Percentiles rank a stretch among this genome's conserved stretches.
Conservation (phyloP, 2,113 vertebrate species). For the Neomonachus schauinslandi region DNA sequence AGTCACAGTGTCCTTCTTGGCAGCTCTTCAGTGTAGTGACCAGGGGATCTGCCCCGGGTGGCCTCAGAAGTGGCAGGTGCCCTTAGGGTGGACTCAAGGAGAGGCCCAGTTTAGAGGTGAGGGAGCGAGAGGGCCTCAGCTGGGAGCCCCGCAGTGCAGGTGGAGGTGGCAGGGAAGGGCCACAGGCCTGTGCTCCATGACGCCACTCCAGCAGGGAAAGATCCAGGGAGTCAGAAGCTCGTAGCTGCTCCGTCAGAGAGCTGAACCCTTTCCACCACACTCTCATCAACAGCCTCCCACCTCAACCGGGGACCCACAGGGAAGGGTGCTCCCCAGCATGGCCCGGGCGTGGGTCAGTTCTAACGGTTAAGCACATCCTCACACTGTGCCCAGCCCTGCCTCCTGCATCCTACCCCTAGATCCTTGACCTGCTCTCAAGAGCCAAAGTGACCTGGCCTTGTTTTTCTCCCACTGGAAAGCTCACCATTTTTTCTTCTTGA, state of each 20-base stretch:
- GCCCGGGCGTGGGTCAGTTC: not conserved
- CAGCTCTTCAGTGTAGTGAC: too few species aligned
- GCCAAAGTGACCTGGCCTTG: not conserved
- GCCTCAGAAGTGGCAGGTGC: not conserved
- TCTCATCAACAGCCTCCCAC: not conserved
- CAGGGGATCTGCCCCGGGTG: not conserved
- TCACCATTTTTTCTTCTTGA: not conserved
- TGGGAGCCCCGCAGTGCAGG: not conserved
- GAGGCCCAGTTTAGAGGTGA: not conserved
- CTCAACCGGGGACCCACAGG: fast-evolving
- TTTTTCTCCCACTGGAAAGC: not conserved
- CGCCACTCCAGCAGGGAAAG: not conserved
- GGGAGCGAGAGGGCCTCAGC: not conserved
- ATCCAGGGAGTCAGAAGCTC: not conserved
- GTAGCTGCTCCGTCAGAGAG: not conserved
- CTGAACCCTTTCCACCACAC: not conserved
- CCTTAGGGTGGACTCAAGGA: not conserved
- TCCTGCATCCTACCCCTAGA: not conserved
- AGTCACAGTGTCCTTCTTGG: too few species aligned
- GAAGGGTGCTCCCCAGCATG: not conserved
- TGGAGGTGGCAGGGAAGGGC: not conserved
- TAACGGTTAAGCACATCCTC: not conserved
- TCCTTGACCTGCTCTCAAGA: not conserved
- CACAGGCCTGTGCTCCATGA: not conserved
- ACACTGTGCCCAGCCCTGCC: not conserved